Conservation (phyloP, 1,140 invertebrate species). For the Drosophila ohnishii region DNA sequence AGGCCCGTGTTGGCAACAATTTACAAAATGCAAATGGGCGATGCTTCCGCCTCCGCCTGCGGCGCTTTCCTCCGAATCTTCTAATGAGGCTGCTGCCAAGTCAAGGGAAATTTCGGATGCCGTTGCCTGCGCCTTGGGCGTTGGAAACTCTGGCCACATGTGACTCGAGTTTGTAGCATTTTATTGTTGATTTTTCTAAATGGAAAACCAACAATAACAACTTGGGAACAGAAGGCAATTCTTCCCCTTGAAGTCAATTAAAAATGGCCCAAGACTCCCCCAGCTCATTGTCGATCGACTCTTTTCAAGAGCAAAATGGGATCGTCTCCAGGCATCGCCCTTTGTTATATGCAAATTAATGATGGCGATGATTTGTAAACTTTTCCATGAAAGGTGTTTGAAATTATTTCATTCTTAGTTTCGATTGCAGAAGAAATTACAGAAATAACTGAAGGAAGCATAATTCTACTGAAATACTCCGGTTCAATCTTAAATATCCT, state of each 20-base stretch:
- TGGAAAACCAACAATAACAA: conserved; percentile 64
- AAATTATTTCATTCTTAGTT: conserved; percentile 51
- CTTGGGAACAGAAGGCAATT: conserved; percentile 5
- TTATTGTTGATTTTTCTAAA: conserved; percentile 71
- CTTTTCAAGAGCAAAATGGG: conserved; percentile 32
- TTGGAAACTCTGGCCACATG: conserved; percentile 58
- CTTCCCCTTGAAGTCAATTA: conserved; percentile 51
- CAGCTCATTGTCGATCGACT: conserved; percentile 40
- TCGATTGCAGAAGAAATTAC: conserved; percentile 16
- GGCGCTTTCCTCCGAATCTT: conserved; percentile 3
- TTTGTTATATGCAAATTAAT: conserved; percentile 66
- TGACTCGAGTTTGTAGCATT: conserved; percentile 33
- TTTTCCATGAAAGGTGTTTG: conserved; percentile 6
- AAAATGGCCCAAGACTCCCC: conserved; percentile 21
- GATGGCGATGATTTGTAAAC: conserved; percentile 37
- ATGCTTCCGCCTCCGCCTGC: conserved; percentile 7
- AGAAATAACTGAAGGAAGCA: not conserved
- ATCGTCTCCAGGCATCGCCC: conserved; percentile 28
- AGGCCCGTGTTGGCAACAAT: conserved; percentile 62
- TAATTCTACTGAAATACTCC: conserved; percentile 2
- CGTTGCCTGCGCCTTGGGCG: conserved; percentile 38
- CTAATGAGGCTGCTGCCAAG: conserved; percentile 59
- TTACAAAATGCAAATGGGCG: conserved; percentile 71
- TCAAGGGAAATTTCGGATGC: conserved; percentile 44
- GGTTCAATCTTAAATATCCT: conserved; percentile 27